Conservation (phyloP, 2,797 vertebrate species). For the Thamnophis elegans region DNA sequence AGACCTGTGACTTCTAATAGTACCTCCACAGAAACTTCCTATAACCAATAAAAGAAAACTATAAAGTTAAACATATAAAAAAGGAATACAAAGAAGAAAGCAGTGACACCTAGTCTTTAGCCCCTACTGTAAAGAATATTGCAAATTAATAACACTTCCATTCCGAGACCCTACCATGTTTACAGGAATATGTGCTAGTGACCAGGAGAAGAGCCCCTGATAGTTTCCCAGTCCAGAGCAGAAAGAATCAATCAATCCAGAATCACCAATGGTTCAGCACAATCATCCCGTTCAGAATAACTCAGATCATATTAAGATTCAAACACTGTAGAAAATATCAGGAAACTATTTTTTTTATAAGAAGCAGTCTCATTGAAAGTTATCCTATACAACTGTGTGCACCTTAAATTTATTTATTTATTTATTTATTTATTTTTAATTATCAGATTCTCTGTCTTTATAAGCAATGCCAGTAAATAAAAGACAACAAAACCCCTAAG, state of each 20-base stretch:
- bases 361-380: neutral
- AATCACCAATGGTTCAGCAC: neutral
- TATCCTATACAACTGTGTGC: neutral
- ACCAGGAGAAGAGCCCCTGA: neutral
- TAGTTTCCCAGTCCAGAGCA: neutral
- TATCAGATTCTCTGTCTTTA: neutral
- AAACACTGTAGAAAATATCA: neutral
- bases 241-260: neutral
- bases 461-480: neutral
- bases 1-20: conserved; percentile 76
- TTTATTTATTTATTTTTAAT: neutral
- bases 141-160: neutral
- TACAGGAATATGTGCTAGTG: too few species aligned
- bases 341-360: neutral
- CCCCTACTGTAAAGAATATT: neutral
- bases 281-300: neutral
- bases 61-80: neutral
- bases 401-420: neutral
- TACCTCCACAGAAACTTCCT: conserved; percentile 79
- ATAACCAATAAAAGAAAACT: neutral
- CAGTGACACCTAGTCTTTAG: neutral
- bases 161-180: neutral
- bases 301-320: neutral
- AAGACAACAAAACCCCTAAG: neutral
- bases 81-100: neutral